Evolutionary conservation across 2,113 vertebrate species (phyloP), one percentile per base, ranked within the genome.

Genomic region (Opisthocomus hoazin): DNA sequence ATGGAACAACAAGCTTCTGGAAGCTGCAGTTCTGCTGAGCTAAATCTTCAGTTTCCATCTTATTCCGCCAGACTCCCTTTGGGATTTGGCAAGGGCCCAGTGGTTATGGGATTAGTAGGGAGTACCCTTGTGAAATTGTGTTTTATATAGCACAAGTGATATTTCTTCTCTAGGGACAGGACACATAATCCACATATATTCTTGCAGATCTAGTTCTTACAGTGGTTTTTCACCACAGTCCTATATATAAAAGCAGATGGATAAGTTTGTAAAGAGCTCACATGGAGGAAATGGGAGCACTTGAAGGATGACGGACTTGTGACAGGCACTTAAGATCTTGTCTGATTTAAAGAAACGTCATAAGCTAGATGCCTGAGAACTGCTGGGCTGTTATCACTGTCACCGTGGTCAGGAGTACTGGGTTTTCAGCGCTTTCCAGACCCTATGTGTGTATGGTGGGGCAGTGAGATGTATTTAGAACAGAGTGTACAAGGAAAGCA

Each of bases 251-350:
- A 84, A 1, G 4, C 57, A 92, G 73, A 92, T 75, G 51, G 64
- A 18, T 71, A 58, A 36, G 29, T 48, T 68, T 84, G 36, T 46
- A 39, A 89, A 74, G 76, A 78, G 36, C 61, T 90, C 80, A 39
- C 34, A 6, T 71, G 39, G 27, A 95, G 41, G 50, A 95, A 94
- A 89, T 29, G 53, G 54, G 61, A 92, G 50, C 13, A 32, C 54
- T 92, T 90, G 96, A 95, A 94, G 46, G 64, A 95, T 95, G 85
- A 86, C 85, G 94, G 70, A 88, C 74, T 93, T 93, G 78, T 66
- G 83, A 90, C 88, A 96, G 79, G 76, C 86, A 96, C 79, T 96
- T 94, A 77, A 95, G 91, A 36, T 54, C 87, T 83, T 32, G 23
- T 89, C 78, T 91, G 79, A 82, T 79, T 90, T 96, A 93, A 91